phyloP scores from a whole-genome alignment of 1,140 invertebrate genomes.

The Acromyrmex heyeri region DNA sequence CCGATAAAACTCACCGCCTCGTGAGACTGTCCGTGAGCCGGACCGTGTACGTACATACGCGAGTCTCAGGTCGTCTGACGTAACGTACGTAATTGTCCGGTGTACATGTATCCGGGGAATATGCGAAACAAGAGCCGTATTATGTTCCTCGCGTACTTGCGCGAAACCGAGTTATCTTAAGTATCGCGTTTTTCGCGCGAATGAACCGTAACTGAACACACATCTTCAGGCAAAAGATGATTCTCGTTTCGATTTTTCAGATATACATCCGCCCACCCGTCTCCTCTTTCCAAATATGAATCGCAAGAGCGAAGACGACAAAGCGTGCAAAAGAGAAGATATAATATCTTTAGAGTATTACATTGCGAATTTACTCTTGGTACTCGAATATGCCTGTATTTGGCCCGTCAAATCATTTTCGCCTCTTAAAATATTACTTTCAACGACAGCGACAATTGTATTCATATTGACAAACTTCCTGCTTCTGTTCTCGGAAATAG shows the following conservation, averaged over 20 bases:
- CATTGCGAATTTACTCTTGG: background rate
- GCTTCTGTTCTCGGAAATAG: slow-evolving; percentile 60
- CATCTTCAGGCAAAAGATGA: background rate
- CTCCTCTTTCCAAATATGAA: background rate
- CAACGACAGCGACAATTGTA: slow-evolving; percentile 1
- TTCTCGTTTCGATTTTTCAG: slow-evolving; percentile 31
- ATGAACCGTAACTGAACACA: background rate
- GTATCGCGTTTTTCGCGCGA: slow-evolving; percentile 39
- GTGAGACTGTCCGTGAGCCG: slow-evolving; percentile 16
- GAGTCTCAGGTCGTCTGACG: slow-evolving; percentile 81
- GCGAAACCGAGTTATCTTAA: slow-evolving; percentile 39
- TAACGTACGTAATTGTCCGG: slow-evolving; percentile 85
- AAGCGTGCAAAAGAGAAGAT: background rate
- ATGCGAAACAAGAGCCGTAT: slow-evolving; percentile 82
- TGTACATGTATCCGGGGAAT: slow-evolving; percentile 84
- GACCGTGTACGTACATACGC: slow-evolving; percentile 38
- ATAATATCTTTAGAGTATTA: background rate
- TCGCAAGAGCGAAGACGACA: background rate
- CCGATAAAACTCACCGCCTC: slow-evolving; percentile 13
- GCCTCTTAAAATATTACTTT: slow-evolving; percentile 28
- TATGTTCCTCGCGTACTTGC: slow-evolving; percentile 58
- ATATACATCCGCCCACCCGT: background rate
- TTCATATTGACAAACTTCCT: slow-evolving; percentile 47
- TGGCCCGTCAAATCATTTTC: slow-evolving; percentile 48
- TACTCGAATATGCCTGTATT: slow-evolving; percentile 23